phyloP scores from a whole-genome alignment of 2,888 invertebrate species.

The Oeneis ivallda region DNA sequence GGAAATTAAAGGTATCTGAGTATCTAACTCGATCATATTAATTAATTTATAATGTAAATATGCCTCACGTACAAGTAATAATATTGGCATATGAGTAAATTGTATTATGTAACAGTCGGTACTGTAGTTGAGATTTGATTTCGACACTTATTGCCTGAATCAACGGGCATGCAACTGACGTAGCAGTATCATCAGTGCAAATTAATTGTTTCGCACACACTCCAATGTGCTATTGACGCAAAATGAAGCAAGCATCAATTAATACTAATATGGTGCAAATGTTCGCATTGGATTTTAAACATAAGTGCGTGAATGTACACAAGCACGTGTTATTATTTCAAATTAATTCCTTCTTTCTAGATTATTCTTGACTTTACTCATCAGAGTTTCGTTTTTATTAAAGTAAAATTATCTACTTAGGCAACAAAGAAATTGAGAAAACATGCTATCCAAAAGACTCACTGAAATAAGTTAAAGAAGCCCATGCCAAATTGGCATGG shows the following conservation, averaged over 20 bases:
- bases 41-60: not conserved
- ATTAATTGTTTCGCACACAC: constrained; percentile 28
- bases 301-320: no score
- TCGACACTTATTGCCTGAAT: constrained; percentile 24
- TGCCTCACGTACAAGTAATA: not conserved
- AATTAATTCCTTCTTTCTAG: no score
- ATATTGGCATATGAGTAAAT: not conserved
- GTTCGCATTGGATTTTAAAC: not conserved
- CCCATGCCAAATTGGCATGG: no score
- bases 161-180: constrained; percentile 30
- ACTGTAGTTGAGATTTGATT: constrained; percentile 13
- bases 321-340: no score
- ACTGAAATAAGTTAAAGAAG: no score
- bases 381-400: no score
- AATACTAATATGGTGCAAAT: constrained; percentile 6
- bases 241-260: constrained; percentile 14
- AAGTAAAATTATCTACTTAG: no score
- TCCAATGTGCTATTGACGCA: constrained; percentile 20
- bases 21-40: not conserved
- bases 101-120: constrained; percentile 10
- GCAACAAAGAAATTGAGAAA: no score
- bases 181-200: constrained; percentile 28
- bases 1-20: not conserved
- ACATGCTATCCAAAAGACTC: no score
- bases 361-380: no score